Base-by-base conservation (phyloP, 2,888 invertebrate species). In the Masnerella sp. region DNA sequence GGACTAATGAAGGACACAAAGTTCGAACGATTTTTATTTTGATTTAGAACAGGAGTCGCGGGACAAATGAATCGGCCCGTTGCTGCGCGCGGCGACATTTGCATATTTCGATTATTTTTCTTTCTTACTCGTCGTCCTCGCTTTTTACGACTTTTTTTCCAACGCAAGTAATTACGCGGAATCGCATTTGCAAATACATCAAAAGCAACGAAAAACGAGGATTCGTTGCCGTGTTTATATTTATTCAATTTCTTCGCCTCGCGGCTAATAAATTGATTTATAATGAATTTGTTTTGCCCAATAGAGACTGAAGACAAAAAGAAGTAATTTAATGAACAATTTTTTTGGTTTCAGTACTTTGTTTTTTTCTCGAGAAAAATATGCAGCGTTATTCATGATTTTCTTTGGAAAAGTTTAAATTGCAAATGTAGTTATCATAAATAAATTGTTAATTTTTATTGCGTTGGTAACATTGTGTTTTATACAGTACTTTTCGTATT, bases 41-140 rank as follows among this genome's bases (percentile, higher is more conserved):
- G 25, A 5, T 25, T 25, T 25, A 4, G 25, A 25, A 7, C 5
- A 5, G 4, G 25, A 25, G n/a, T 25, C 25, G 25, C 25, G 25
- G 25, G 52, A 34, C 62, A 52, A 64, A 64, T 42, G 38, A 30
- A 32, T 34, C 30, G 25, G 22, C 14, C 17, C 17, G 25, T 54
- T 54, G 14, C 22, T 36, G 36, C 12, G 17, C 2, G 12, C 22
- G 12, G 25, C 12, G 25, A 40, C 36, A 54, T 54, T 54, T 54
- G 54, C 40, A 51, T 54, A 54, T 40, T 54, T 40, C 54, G 54
- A 54, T 54, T 28, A 54, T 40, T 54, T 38, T 34, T 38, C 32
- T 20, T 12, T 54, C 25, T 38, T 54, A 11, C 9, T 18, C 14
- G 8, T 17, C n/a, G n/a, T 34, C 7, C 22, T 36, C 51, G 17